Conservation (phyloP, 2,113 vertebrate species). For the Alexandromys fortis region DNA sequence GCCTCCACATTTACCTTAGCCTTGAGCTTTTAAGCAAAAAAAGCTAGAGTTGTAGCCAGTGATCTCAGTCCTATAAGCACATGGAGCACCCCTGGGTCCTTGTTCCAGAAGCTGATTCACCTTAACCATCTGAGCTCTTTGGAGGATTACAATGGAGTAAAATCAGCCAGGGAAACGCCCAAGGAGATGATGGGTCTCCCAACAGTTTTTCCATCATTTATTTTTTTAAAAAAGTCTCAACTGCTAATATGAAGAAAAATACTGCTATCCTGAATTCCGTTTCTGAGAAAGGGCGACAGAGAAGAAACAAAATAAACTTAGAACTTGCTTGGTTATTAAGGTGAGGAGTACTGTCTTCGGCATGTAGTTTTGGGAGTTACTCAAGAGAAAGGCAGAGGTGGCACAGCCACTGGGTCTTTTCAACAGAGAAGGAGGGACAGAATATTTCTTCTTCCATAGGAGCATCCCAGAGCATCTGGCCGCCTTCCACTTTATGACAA, state of each 20-base stretch:
- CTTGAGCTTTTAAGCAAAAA: background rate
- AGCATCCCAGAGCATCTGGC: background rate
- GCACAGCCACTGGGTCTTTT: background rate
- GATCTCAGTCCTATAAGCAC: background rate
- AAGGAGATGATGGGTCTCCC: background rate
- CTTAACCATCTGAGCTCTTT: background rate
- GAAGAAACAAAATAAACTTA: background rate
- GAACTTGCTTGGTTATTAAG: background rate
- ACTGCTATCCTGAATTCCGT: slow-evolving; percentile 21
- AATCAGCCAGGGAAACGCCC: background rate
- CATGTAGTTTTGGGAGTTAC: background rate
- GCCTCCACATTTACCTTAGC: background rate
- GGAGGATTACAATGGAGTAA: background rate
- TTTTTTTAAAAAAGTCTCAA: slow-evolving; percentile 20
- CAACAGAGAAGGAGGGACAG: background rate
- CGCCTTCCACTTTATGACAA: background rate
- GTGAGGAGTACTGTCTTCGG: background rate
- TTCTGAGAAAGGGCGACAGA: slow-evolving; percentile 24
- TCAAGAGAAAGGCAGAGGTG: background rate
- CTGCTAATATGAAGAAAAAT: slow-evolving; percentile 31
- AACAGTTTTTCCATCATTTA: slow-evolving; percentile 1
- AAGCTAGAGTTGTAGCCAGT: background rate
- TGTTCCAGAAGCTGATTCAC: background rate
- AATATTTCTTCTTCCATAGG: background rate
- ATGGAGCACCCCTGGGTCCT: background rate